Evolutionary conservation across 35 echinoderm and acorn worm species (phyloP).

Genomic region (Heliocidaris erythrogramma): DNA sequence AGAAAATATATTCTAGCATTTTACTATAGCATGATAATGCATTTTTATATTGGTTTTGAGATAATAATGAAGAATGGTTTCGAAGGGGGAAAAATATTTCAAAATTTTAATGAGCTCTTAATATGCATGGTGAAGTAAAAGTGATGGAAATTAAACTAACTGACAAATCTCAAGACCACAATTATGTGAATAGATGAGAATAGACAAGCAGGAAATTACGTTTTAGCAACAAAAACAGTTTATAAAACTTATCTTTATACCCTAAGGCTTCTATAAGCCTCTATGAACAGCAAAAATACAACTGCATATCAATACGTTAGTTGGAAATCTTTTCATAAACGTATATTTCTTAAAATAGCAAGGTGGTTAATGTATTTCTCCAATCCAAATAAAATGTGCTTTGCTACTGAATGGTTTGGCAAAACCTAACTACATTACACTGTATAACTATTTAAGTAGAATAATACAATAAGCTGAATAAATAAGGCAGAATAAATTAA

Average conservation of each 20-base stretch:
- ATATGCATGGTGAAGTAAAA: not conserved
- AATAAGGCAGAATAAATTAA: conserved; percentile 46
- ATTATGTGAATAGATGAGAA: not conserved
- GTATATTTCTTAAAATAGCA: not conserved
- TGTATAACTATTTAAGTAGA: not conserved
- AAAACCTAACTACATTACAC: not conserved
- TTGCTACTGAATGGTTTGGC: not conserved
- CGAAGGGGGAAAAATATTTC: not conserved
- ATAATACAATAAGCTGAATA: conserved; percentile 43
- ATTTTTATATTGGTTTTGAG: too few relatives aligned
- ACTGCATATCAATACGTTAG: too few relatives aligned
- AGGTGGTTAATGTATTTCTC: not conserved
- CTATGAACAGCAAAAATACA: too few relatives aligned
- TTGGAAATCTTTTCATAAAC: too few relatives aligned
- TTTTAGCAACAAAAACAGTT: not conserved
- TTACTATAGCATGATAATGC: too few relatives aligned
- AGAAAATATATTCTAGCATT: too few relatives aligned
- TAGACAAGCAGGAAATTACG: not conserved
- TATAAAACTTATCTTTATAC: not conserved
- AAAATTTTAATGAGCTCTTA: not conserved
- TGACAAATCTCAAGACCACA: not conserved
- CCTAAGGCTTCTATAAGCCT: too few relatives aligned
- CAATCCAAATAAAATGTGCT: not conserved
- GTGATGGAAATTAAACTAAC: not conserved
- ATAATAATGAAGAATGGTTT: not conserved